Base-by-base conservation (phyloP, 2,888 invertebrate genomes). In the Neelides folsomi region DNA sequence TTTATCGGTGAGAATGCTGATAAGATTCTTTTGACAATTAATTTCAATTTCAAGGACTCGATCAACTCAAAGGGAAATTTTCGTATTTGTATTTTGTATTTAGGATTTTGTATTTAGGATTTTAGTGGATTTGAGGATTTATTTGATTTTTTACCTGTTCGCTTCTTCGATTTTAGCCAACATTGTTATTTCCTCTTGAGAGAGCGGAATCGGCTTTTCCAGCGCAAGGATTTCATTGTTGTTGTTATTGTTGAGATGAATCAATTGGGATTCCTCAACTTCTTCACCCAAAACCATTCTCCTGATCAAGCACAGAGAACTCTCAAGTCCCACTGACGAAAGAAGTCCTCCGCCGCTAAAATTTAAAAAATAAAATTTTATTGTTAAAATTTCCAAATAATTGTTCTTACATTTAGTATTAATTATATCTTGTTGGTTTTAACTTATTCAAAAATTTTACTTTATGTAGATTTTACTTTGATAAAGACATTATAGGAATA, bases 141-240 rank as follows among this genome's bases (percentile, higher is more conserved):
- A 27, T 27, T 27, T 27, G 3, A 7, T 3, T 27, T 7, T 65
- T 67, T 66, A 79, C 80, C 78, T 75, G 74, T 94, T 94, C 68
- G 88, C 92, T 70, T 89, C 90, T 79, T 94, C 93, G 78, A 94
- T 81, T 72, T 90, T 90, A 74, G 88, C 89, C 69, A 94, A 78
- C 66, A 94, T 79, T 75, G 83, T 86, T 79, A 85, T 79, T 71
- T 89, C 90, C 74, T 86, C 78, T 69, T 77, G 66, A 47, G 69
- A 67, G 43, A 68, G 63, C 55, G 60, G 67, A 52, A 58, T 59
- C 49, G 61, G 59, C 58, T 60, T 60, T 55, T 64, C 62, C 55
- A 61, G 57, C 36, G 57, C 57, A 41, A 62, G 53, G 48, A 62
- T 61, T 49, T 59, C 55, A 52, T 59, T 62, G 54, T 60, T 60